Percentiles rank a stretch among this genome's conserved stretches.
Evolutionary conservation across 2,888 invertebrate species (phyloP).

Genomic region (Boloria selene): DNA sequence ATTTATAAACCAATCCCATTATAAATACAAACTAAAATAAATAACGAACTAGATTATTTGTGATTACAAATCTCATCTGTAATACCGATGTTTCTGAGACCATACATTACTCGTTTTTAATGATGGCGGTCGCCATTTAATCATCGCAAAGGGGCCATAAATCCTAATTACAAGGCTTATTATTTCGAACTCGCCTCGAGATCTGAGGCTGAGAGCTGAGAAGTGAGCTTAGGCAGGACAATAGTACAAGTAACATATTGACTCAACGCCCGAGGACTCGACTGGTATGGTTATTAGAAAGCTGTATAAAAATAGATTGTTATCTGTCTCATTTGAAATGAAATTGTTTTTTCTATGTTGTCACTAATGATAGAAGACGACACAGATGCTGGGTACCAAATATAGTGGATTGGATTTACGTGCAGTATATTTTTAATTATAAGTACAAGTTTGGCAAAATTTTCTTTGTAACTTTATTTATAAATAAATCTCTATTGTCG

Average conservation of each 20-base stretch:
- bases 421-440: too few relatives aligned
- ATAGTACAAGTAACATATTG: slow-evolving; percentile 59
- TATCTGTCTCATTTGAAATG: slow-evolving; percentile 10
- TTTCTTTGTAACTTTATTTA: too few relatives aligned
- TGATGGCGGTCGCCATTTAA: slow-evolving; percentile 62
- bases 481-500: too few relatives aligned
- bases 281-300: slow-evolving; percentile 27
- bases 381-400: too few relatives aligned
- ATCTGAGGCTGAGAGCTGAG: slow-evolving; percentile 49
- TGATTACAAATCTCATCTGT: slow-evolving; percentile 56
- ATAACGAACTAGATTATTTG: slow-evolving; percentile 43
- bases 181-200: slow-evolving; percentile 66
- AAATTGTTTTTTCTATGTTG: neutral
- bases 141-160: slow-evolving; percentile 73
- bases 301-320: slow-evolving; percentile 22
- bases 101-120: slow-evolving; percentile 61
- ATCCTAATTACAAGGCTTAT: slow-evolving; percentile 77
- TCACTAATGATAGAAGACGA: slow-evolving; percentile 1
- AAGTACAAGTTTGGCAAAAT: too few relatives aligned
- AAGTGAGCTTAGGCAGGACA: slow-evolving; percentile 57
- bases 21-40: slow-evolving; percentile 25
- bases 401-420: too few relatives aligned
- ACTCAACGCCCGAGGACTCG: slow-evolving; percentile 38
- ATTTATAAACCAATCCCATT: slow-evolving; percentile 18
- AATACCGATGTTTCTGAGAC: slow-evolving; percentile 52